A percentile compares a stretch with the other conserved stretches of the same genome.
Conservation (phyloP, 2,888 invertebrate species). For the Synanthedon formicaeformis region DNA sequence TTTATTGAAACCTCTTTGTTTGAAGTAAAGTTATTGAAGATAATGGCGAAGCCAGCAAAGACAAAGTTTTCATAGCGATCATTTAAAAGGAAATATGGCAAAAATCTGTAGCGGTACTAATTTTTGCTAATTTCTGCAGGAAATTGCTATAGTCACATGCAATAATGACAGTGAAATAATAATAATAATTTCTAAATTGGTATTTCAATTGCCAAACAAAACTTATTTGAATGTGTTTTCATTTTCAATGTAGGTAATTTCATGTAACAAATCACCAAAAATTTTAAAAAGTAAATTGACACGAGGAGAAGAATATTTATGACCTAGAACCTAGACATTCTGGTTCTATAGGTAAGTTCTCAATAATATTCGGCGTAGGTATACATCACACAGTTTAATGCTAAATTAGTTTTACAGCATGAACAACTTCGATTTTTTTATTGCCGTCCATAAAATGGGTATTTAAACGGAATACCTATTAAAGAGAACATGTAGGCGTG, state of each 20-base stretch:
- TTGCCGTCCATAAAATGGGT: neutral
- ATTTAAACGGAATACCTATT: neutral
- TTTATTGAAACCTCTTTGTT: neutral
- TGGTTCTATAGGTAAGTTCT: too few species aligned
- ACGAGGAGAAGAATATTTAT: too few species aligned
- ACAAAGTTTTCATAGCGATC: too few species aligned
- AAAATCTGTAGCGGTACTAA: too few species aligned
- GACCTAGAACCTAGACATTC: too few species aligned
- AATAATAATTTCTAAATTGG: neutral
- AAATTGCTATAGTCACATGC: neutral
- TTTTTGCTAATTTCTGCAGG: neutral
- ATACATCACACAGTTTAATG: neutral
- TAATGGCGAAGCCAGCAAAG: too few species aligned
- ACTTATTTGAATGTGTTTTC: neutral
- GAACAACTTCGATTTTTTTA: neutral
- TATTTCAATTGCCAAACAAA: neutral
- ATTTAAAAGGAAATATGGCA: too few species aligned
- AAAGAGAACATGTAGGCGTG: neutral
- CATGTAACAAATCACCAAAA: too few species aligned
- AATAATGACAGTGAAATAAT: neutral
- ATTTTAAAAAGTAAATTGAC: too few species aligned
- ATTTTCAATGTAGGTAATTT: too few species aligned
- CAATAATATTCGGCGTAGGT: too few species aligned
- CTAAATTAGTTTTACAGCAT: neutral
- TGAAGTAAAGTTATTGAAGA: too few species aligned